Evolutionary conservation across 1,140 invertebrate genomes (phyloP).

Genomic region (Cyphomyrmex costatus): DNA sequence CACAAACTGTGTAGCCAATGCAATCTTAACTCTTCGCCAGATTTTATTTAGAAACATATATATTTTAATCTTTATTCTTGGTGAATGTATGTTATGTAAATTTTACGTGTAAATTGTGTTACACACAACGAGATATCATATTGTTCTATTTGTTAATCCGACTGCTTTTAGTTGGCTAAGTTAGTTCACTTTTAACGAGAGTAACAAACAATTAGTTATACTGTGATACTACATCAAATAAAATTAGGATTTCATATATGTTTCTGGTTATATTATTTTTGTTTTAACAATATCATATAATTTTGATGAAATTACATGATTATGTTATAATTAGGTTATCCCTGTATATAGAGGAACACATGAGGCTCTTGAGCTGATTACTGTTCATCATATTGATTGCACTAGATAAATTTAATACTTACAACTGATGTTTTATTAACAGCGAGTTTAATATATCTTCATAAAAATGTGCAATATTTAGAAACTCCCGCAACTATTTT

Average conservation of each 20-base stretch:
- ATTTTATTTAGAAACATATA: neutral
- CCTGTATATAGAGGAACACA: slow-evolving; percentile 7
- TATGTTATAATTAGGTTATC: slow-evolving; percentile 49
- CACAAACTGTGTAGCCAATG: too few species aligned
- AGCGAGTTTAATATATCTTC: slow-evolving; percentile 8
- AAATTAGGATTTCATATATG: slow-evolving; percentile 43
- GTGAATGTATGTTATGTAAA: neutral
- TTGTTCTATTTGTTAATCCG: neutral
- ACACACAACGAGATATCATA: neutral
- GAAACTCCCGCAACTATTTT: neutral
- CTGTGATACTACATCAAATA: neutral
- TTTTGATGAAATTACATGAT: slow-evolving; percentile 39
- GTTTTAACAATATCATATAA: slow-evolving; percentile 23
- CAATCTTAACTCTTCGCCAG: neutral
- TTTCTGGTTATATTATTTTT: neutral
- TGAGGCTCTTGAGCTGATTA: slow-evolving; percentile 49
- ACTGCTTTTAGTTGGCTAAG: slow-evolving; percentile 12
- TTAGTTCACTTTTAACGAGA: neutral
- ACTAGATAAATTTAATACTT: neutral
- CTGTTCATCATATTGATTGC: slow-evolving; percentile 3
- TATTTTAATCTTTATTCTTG: neutral
- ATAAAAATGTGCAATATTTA: neutral
- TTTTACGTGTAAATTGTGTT: neutral
- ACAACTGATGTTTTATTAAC: slow-evolving; percentile 8
- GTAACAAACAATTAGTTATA: slow-evolving; percentile 22